Percentiles rank a stretch among this genome's conserved stretches.
Conservation (phyloP, 2,113 vertebrate species). For the Pseudolaguvia tuberculata region DNA sequence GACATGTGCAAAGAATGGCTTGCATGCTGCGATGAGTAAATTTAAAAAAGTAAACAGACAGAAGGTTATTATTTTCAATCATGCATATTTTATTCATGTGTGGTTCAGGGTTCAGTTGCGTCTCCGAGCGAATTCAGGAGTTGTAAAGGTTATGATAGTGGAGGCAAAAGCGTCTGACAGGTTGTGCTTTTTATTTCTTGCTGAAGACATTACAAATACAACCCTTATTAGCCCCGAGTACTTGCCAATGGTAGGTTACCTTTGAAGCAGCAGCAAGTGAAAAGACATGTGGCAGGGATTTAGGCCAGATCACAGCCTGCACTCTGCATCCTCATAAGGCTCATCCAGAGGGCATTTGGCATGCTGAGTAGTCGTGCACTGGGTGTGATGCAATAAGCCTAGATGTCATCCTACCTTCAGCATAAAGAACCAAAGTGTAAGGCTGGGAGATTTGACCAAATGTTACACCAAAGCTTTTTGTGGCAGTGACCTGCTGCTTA, state of each 20-base stretch:
- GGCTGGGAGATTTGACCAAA: neutral
- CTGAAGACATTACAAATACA: conserved; percentile 4
- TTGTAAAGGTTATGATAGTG: neutral
- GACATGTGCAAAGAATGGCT: neutral
- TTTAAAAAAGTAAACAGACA: neutral
- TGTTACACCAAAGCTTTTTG: neutral
- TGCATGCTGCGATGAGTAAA: neutral
- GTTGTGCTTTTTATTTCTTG: conserved; percentile 12
- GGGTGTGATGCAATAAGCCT: neutral
- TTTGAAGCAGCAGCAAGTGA: neutral
- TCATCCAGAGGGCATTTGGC: conserved; percentile 19
- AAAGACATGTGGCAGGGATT: conserved; percentile 21
- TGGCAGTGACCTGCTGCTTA: neutral
- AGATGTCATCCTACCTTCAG: neutral
- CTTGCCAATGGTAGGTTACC: conserved; percentile 14
- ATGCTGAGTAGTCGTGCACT: neutral
- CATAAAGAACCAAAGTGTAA: conserved; percentile 4
- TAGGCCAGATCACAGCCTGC: conserved; percentile 43
- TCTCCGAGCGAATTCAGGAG: neutral
- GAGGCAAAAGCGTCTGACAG: neutral
- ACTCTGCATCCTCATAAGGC: conserved; percentile 7
- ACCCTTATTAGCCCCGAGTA: conserved; percentile 17
- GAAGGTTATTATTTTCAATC: neutral
- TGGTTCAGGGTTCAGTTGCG: neutral
- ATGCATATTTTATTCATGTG: neutral